These are phyloP conservation scores for Stomorhina lunata DNA, from an alignment of 2,888 invertebrate species.

Conservation along the genomic window DNA sequence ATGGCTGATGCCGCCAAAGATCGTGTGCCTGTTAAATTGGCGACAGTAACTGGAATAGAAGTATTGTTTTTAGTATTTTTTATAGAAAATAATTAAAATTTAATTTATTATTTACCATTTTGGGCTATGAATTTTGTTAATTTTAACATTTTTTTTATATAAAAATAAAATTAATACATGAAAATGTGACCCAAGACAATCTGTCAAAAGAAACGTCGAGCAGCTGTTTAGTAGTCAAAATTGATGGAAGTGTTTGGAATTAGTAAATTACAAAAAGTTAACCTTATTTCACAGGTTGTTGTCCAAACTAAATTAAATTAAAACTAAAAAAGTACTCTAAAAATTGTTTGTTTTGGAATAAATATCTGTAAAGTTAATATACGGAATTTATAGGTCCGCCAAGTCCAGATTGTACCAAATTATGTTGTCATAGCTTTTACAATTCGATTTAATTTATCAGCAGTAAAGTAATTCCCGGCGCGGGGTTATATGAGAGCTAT, in stretches of 20 bases:
- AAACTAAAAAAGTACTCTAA: not conserved
- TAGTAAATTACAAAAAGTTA: not conserved
- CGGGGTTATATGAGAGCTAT: no score
- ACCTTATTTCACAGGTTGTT: not conserved
- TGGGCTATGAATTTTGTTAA: slow-evolving; percentile 51
- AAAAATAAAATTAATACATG: not conserved
- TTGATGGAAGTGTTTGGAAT: slow-evolving; percentile 22
- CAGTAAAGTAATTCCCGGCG: no score
- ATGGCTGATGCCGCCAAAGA: slow-evolving; percentile 48
- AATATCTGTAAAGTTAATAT: no score
- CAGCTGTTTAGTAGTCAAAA: not conserved
- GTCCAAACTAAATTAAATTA: not conserved
- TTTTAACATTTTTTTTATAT: slow-evolving; percentile 34
- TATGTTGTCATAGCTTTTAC: no score
- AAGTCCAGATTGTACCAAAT: no score
- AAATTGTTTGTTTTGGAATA: no score
- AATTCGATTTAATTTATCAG: no score
- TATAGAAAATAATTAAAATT: not conserved
- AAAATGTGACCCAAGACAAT: not conserved
- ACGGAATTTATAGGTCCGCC: no score
- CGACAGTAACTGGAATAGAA: slow-evolving; percentile 61
- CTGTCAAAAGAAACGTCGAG: not conserved
- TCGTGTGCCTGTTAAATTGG: slow-evolving; percentile 50
- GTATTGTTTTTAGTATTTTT: not conserved
- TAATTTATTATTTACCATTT: slow-evolving; percentile 68